phyloP scores from a whole-genome alignment of 1,140 invertebrate species.

The Halesus radiatus region DNA sequence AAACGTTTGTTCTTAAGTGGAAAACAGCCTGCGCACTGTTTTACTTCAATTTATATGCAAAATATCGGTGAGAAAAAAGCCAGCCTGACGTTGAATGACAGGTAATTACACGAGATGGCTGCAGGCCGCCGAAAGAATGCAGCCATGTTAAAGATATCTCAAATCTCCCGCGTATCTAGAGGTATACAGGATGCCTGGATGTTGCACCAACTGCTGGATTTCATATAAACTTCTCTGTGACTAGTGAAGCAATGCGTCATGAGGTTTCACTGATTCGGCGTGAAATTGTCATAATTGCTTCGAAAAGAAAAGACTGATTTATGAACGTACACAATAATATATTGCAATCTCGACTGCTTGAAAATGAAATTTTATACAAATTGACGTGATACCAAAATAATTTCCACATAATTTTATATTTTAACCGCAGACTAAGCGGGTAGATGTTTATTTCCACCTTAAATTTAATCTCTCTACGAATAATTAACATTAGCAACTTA shows the following conservation, averaged over 20 bases:
- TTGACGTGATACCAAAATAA: no score
- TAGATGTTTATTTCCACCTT: no score
- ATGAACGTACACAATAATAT: neutral
- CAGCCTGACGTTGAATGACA: slow-evolving; percentile 50
- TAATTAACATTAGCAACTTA: no score
- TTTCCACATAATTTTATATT: no score
- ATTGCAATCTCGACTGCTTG: no score
- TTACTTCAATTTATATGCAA: slow-evolving; percentile 26
- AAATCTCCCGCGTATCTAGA: no score
- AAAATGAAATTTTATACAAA: no score
- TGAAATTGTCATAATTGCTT: slow-evolving; percentile 8
- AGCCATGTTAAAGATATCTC: neutral
- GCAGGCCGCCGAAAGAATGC: slow-evolving; percentile 7
- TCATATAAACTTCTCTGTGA: no score
- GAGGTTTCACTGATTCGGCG: slow-evolving; percentile 7
- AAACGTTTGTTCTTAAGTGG: neutral
- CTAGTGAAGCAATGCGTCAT: neutral
- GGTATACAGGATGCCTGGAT: no score
- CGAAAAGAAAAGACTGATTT: neutral
- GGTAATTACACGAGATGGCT: slow-evolving; percentile 46
- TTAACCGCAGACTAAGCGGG: no score
- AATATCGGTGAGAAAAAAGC: slow-evolving; percentile 9
- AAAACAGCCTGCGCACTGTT: slow-evolving; percentile 36
- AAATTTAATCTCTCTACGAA: no score
- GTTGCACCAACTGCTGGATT: no score